A percentile compares a stretch with the other conserved stretches of the same genome.
These are phyloP conservation scores for Saturnia pavonia DNA, from an alignment of 2,888 invertebrate species.

Conservation along the genomic window DNA sequence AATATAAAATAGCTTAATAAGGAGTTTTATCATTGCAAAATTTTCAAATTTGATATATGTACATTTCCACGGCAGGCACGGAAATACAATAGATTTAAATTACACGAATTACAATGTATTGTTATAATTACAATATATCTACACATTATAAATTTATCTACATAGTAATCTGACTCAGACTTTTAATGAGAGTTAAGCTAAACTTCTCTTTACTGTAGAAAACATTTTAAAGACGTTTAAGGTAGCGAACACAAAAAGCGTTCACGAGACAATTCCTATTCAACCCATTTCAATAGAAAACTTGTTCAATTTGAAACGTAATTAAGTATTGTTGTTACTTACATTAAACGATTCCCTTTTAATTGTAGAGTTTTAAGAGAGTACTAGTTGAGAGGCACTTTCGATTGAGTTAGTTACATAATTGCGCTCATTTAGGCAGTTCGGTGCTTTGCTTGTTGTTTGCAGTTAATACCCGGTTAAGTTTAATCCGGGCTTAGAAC, in stretches of 20 bases:
- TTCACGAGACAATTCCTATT: constrained; percentile 44
- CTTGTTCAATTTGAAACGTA: constrained; percentile 52
- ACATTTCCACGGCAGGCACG: too few species aligned
- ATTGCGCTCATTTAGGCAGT: constrained; percentile 43
- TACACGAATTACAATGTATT: too few species aligned
- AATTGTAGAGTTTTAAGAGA: constrained; percentile 64
- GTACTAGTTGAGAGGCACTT: constrained; percentile 32
- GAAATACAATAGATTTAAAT: too few species aligned
- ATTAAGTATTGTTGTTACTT: constrained; percentile 70
- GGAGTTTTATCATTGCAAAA: too few species aligned
- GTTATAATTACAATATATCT: too few species aligned
- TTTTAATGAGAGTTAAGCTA: neutral
- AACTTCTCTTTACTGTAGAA: neutral
- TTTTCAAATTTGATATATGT: too few species aligned
- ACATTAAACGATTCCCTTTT: constrained; percentile 59
- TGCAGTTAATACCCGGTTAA: constrained; percentile 40
- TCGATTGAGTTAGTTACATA: constrained; percentile 53
- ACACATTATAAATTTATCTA: neutral
- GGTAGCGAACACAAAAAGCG: constrained; percentile 29
- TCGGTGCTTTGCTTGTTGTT: constrained; percentile 24
- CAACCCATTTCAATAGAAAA: constrained; percentile 45
- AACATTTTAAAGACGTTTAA: neutral
- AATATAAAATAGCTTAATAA: too few species aligned
- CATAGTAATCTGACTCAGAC: neutral
- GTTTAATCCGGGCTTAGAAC: constrained; percentile 47